Evolutionary conservation across 2,113 vertebrate genomes (phyloP).

Genomic region (Bos indicus): DNA sequence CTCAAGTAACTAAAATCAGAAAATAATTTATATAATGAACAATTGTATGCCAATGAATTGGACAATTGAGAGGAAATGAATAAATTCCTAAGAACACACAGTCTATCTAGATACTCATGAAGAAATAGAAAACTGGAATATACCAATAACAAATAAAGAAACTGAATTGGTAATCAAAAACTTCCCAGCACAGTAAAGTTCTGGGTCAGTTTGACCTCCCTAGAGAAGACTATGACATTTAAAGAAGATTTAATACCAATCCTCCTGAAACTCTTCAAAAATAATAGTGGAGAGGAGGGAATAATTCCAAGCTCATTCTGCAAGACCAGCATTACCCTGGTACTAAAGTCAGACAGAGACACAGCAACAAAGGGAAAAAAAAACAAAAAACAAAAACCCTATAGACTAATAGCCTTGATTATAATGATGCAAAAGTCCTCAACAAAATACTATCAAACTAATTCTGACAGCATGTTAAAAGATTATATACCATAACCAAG

Average conservation of each 20-base stretch:
- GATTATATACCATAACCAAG: neutral
- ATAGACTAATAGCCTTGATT: neutral
- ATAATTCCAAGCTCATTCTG: neutral
- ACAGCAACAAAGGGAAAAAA: neutral
- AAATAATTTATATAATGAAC: neutral
- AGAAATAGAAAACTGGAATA: neutral
- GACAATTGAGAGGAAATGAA: neutral
- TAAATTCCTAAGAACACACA: neutral
- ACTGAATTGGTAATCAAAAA: neutral
- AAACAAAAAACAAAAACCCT: neutral
- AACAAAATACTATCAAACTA: neutral
- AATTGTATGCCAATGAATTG: neutral
- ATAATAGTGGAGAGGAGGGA: neutral
- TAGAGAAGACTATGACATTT: neutral
- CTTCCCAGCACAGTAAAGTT: neutral
- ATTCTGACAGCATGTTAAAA: neutral
- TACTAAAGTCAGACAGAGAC: neutral
- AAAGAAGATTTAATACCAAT: neutral
- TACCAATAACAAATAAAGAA: neutral
- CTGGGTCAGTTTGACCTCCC: neutral
- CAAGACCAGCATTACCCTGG: neutral
- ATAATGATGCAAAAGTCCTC: neutral
- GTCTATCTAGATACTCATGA: neutral
- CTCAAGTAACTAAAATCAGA: neutral
- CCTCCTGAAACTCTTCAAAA: neutral